phyloP scores from a whole-genome alignment of 2,113 vertebrate species.

The Osmerus eperlanus region DNA sequence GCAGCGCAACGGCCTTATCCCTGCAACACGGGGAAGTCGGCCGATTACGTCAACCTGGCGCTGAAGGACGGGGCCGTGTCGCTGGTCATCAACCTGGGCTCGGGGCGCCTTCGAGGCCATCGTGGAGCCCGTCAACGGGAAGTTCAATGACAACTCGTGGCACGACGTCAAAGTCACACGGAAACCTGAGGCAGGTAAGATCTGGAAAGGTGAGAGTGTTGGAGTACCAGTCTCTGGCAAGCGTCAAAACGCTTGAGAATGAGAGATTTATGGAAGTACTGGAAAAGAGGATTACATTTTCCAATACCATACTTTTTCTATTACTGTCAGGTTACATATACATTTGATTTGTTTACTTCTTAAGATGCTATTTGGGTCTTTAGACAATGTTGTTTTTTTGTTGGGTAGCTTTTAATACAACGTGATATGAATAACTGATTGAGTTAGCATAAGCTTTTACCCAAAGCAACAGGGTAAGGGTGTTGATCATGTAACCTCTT shows the following conservation, averaged over 20 bases:
- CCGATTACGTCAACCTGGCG: slow-evolving; percentile 98
- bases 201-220: slow-evolving; percentile 27
- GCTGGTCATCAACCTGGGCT: slow-evolving; percentile 96
- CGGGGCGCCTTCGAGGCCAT: slow-evolving; percentile 97
- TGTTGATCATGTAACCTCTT: too few relatives aligned
- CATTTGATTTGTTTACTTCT: too few relatives aligned
- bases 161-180: slow-evolving; percentile 98
- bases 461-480: too few relatives aligned
- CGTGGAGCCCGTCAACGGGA: slow-evolving; percentile 94
- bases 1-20: slow-evolving; percentile 95
- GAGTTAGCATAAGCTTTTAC: too few relatives aligned
- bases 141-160: slow-evolving; percentile 98
- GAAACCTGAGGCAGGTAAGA: slow-evolving; percentile 97
- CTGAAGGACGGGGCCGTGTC: slow-evolving; percentile 95
- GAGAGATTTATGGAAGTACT: not conserved
- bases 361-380: too few relatives aligned
- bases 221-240: not conserved
- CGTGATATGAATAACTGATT: too few relatives aligned
- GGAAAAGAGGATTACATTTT: not conserved
- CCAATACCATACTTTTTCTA: too few relatives aligned
- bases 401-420: too few relatives aligned
- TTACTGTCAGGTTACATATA: too few relatives aligned
- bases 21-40: slow-evolving; percentile 97
- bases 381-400: too few relatives aligned
- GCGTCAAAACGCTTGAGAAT: not conserved